Conservation (phyloP, 2,113 vertebrate genomes). For the Oenanthe melanoleuca region DNA sequence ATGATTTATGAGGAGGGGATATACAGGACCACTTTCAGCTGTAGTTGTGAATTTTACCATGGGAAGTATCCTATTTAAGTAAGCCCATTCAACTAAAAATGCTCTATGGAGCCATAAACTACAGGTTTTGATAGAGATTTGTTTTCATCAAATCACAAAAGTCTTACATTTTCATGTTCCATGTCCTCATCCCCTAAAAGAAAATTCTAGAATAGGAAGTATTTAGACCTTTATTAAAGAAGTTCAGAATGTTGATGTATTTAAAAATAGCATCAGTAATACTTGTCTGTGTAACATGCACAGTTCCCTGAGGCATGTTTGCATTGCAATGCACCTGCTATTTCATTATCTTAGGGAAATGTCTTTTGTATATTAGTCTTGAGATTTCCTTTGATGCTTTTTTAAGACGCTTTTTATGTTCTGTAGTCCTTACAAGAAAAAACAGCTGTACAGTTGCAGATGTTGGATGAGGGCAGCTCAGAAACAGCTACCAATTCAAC, state of each 20-base stretch:
- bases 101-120: neutral
- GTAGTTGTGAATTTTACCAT: neutral
- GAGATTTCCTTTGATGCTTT: neutral
- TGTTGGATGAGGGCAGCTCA: conserved; percentile 65
- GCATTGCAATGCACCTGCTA: fast-evolving
- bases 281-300: neutral
- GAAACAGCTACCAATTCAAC: conserved; percentile 60
- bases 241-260: neutral
- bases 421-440: conserved; percentile 45
- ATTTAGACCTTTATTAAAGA: neutral
- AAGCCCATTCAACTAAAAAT: neutral
- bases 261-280: neutral
- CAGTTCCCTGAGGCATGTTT: neutral
- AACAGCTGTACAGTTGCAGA: neutral
- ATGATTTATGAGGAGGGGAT: neutral
- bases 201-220: neutral
- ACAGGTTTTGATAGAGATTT: neutral
- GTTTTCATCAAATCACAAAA: neutral
- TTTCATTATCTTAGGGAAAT: neutral
- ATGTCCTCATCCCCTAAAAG: fast-evolving
- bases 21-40: neutral
- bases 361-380: neutral
- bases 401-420: neutral
- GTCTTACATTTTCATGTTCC: neutral
- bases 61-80: neutral